These are phyloP conservation scores for Anneissia japonica DNA, from an alignment of 35 echinoderm and acorn worm species.

Conservation along the genomic window DNA sequence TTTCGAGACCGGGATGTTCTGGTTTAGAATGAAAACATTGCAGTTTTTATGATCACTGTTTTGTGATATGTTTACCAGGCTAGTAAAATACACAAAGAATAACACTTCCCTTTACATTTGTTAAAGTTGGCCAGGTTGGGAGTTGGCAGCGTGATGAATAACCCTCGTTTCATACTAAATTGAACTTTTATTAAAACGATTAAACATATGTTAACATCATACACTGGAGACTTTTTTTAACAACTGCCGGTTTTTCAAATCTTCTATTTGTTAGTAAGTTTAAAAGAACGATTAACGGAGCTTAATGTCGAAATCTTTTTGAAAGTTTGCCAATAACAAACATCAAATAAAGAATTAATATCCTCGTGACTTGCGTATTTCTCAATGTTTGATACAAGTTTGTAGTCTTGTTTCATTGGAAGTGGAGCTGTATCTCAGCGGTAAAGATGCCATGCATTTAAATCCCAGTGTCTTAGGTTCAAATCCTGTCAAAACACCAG, in stretches of 20 bases:
- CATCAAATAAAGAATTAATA: too few relatives aligned
- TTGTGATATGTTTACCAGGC: background rate
- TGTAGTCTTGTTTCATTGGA: too few relatives aligned
- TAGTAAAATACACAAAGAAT: background rate
- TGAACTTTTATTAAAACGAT: background rate
- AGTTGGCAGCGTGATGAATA: background rate
- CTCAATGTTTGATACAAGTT: too few relatives aligned
- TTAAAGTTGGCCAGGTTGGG: too few relatives aligned
- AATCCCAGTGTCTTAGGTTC: too few relatives aligned
- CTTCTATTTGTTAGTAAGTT: background rate
- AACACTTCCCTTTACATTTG: background rate
- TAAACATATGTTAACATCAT: background rate
- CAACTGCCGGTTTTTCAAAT: background rate
- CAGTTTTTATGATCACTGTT: background rate
- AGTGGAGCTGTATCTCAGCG: too few relatives aligned
- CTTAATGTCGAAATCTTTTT: background rate
- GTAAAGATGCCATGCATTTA: too few relatives aligned
- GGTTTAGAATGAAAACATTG: too few relatives aligned
- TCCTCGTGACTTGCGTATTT: too few relatives aligned
- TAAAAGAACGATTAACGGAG: background rate
- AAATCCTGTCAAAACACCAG: too few relatives aligned
- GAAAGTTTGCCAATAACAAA: background rate
- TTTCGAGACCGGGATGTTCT: too few relatives aligned
- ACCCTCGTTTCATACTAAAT: background rate
- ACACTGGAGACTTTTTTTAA: background rate